Evolutionary conservation across 1,140 invertebrate genomes (phyloP), one percentile per base, ranked within the genome.

Genomic region (Drosophila simulans): DNA sequence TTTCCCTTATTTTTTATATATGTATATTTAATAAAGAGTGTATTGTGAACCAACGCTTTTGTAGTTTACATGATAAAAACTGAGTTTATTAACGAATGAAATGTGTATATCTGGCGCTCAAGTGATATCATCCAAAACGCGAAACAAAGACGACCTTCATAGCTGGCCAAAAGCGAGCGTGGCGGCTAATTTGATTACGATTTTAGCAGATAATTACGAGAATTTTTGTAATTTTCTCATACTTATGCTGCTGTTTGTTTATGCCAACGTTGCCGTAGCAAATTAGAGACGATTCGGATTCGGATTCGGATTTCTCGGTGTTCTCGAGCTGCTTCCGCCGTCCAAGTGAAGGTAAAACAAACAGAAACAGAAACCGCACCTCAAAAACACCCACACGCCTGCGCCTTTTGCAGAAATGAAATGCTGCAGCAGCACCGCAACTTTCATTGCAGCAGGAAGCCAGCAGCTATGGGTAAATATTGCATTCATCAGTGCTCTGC

Each of bases 361-460:
- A 70, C 25, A 64, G 13, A 20, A 43, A 15, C 37, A 8, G 8
- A 31, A 8, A 31, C 31, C n/a, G 31, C 27, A 35, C 31, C 15
- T 13, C 10, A 31, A 64, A n/a, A 20, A 40, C 37, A 17, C 31
- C 39, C 37, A 45, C 40, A 55, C 13, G 2, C 17, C 31, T 39
- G 34, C 11, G 25, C 15, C 20, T 20, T 0, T 40, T 43, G 70
- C 20, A 39, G 49, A 52, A 60, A 60, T 31, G 35, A 37, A 37
- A 64, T 13, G 20, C n/a, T n/a, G 39, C 10, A 11, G 66, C 42
- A 66, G 42, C 35, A 34, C 7, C 34, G 27, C 45, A 65, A 81
- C 78, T 81, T 80, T 80, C 77, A 42, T 80, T 81, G 63, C 57
- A 53, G 51, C 51, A 70, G 68, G 68, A 71, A 71, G 65, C 42